Conservation (phyloP, 2,888 invertebrate genomes). For the Apeira syringaria region DNA sequence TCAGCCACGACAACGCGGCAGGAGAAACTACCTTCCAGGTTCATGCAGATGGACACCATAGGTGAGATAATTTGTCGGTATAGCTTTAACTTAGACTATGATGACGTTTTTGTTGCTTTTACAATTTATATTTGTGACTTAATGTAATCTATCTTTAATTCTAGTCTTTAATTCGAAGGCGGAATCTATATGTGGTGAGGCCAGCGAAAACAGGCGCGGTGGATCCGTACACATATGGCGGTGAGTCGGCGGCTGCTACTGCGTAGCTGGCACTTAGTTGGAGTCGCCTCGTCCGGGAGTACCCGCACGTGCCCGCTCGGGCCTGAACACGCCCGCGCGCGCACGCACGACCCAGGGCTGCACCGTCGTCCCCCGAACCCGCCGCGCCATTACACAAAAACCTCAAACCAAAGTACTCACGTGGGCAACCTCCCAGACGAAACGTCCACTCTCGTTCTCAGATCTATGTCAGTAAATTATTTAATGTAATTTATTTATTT, state of each 20-base stretch:
- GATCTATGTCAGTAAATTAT: conserved; percentile 81
- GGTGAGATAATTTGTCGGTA: conserved; percentile 52
- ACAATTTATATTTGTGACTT: conserved; percentile 1
- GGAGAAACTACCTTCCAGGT: conserved; percentile 87
- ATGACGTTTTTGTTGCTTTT: neutral
- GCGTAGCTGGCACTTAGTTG: conserved; percentile 43
- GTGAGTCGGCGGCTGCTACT: conserved; percentile 68
- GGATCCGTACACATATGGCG: conserved; percentile 84
- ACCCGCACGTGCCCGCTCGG: neutral
- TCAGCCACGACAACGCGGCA: conserved; percentile 85
- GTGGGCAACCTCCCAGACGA: conserved; percentile 60
- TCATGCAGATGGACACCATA: conserved; percentile 87
- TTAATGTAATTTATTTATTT: conserved; percentile 81
- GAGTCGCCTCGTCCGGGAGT: conserved; percentile 9
- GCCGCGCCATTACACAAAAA: conserved; percentile 58
- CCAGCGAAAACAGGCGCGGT: conserved; percentile 79
- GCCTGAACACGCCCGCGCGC: conserved; percentile 13
- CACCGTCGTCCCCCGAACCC: conserved; percentile 27
- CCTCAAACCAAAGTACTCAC: conserved; percentile 77
- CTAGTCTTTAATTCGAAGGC: conserved; percentile 84
- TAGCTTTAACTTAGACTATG: too few relatives aligned
- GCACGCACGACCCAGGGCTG: conserved; percentile 7
- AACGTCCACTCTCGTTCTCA: conserved; percentile 62
- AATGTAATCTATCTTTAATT: conserved; percentile 65
- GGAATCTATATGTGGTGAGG: conserved; percentile 85